Evolutionary conservation across 2,113 vertebrate species (phyloP).

Genomic region (Lophochroa leadbeateri): DNA sequence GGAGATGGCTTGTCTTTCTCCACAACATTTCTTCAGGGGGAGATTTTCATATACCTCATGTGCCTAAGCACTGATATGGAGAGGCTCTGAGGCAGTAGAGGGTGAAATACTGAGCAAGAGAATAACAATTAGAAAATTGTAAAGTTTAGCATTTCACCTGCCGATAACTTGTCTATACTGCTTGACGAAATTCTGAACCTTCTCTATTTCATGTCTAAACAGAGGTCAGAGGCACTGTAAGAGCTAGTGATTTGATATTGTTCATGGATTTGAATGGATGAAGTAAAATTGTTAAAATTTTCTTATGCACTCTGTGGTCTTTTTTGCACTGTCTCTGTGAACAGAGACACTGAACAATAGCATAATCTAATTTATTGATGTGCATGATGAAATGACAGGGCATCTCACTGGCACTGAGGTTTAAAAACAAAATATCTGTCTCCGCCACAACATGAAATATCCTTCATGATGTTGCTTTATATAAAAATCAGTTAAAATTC

Average conservation of each 20-base stretch:
- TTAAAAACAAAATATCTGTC: neutral
- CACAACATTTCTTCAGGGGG: fast-evolving
- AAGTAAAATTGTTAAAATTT: neutral
- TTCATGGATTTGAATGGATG: neutral
- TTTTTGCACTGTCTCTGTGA: neutral
- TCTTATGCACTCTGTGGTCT: neutral
- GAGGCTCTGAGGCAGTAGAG: neutral
- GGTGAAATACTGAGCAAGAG: neutral
- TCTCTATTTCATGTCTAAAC: neutral
- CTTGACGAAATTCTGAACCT: neutral
- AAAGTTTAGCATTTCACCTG: neutral
- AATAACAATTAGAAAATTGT: neutral
- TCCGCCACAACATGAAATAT: neutral
- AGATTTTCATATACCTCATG: neutral
- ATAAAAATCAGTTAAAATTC: neutral
- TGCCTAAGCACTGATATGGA: neutral
- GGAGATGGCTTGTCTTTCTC: neutral
- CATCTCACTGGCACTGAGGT: neutral
- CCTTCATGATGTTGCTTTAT: neutral
- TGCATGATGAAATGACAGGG: neutral
- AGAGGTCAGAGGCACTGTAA: neutral
- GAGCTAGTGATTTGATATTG: neutral
- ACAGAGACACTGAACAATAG: neutral
- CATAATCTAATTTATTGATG: neutral
- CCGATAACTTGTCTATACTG: neutral